Percentiles rank a stretch among this genome's conserved stretches.
These are phyloP conservation scores for Halcyon malimbica DNA, from an alignment of 2,113 vertebrate genomes.

Conservation along the genomic window DNA sequence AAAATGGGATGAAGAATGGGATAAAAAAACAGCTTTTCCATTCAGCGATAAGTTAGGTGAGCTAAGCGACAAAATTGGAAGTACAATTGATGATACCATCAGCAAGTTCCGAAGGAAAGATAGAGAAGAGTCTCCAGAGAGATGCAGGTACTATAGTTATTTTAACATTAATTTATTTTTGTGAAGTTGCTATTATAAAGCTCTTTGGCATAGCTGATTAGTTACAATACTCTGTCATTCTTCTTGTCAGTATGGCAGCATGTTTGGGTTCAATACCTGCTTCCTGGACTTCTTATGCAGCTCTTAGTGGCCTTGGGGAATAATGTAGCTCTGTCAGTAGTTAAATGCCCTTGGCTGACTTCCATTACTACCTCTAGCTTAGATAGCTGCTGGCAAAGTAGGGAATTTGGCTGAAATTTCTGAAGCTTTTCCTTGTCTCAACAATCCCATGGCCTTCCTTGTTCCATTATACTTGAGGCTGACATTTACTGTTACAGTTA, in stretches of 20 bases:
- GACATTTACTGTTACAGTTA: not conserved
- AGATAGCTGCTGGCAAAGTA: not conserved
- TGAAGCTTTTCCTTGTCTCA: not conserved
- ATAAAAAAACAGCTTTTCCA: conserved; percentile 90
- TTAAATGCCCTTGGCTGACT: not conserved
- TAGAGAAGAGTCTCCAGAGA: conserved; percentile 93
- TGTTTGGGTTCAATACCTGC: not conserved
- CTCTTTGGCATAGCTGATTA: not conserved
- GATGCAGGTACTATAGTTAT: conserved; percentile 85
- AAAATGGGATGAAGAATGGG: conserved; percentile 98
- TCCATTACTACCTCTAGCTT: not conserved
- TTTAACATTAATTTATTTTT: not conserved
- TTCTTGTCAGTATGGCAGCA: not conserved
- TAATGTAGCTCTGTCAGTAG: not conserved
- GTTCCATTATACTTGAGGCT: not conserved
- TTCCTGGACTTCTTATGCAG: not conserved
- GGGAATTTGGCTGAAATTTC: not conserved
- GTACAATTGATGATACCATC: conserved; percentile 96
- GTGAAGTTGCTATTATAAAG: not conserved
- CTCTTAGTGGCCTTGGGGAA: not conserved
- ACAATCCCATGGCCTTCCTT: not conserved
- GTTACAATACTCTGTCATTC: not conserved
- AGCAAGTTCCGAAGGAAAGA: conserved; percentile 95
- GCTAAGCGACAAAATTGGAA: conserved; percentile 97
- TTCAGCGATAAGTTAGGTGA: conserved; percentile 97